Evolutionary conservation across 1,140 invertebrate species (phyloP), one percentile per base, ranked within the genome.

Genomic region (Tetraneura akinire): DNA sequence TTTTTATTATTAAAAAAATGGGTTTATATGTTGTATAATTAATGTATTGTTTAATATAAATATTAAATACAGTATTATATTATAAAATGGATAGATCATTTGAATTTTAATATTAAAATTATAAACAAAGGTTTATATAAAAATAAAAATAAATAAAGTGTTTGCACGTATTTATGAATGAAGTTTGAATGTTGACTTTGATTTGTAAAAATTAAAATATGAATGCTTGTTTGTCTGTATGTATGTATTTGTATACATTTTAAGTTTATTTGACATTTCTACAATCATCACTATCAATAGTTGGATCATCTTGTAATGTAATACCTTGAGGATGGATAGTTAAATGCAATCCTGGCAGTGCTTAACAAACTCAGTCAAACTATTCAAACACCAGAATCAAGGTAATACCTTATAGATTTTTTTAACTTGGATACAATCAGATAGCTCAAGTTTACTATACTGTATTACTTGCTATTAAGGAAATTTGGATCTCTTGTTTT

Each of bases 351-450:
- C 73, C 51, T 76, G 73, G 53, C 53, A 29, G 73, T 26, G 32
- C 49, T 76, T 37, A 70, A 49, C 32, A 55, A 55, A 76, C 26
- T 16, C 73, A 76, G 53, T 57, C 49, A 76, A 74, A 76, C 73
- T 42, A 57, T 76, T 76, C 73, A 76, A 76, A 60, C 73, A 57
- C 73, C 73, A 76, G 53, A 37, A 57, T 76, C 32, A 29, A 76
- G 73, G 73, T 76, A 76, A 76, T 60, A 76, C 73, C 73, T 76
- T 76, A 57, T 76, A 32, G 73, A 76, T 42, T 76, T 76, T 76
- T 66, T 66, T 37, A 37, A 76, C 66, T 76, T 76, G 73, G 73
- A 76, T 42, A 76, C 73, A 76, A 55, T 60, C 51, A 29, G 73
- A 76, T 60, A 42, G 57, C 42, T 47, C 18, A 76, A 60, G 73